A percentile compares a stretch with the other conserved stretches of the same genome.
Evolutionary conservation across 2,113 vertebrate species (phyloP).

Genomic region (Sisor rabdophorus): DNA sequence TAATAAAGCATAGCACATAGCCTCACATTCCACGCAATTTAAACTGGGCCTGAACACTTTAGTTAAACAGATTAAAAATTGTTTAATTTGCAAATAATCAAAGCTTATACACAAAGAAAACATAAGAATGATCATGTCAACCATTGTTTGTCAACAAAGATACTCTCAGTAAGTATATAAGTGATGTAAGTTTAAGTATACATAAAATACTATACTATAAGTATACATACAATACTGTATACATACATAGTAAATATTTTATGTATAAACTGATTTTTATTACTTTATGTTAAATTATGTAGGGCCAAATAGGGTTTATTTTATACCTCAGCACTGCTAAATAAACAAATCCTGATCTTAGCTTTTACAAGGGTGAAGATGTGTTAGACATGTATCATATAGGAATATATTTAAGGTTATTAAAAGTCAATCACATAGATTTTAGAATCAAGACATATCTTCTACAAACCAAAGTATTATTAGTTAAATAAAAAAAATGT

Average conservation of each 20-base stretch:
- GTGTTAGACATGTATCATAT: background rate
- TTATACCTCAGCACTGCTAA: background rate
- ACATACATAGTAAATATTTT: no score
- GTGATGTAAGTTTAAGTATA: background rate
- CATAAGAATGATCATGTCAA: constrained; percentile 35
- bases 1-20: constrained; percentile 53
- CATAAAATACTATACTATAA: background rate
- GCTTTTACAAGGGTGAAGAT: background rate
- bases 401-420: background rate
- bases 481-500: constrained; percentile 2
- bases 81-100: constrained; percentile 47
- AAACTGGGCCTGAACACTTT: constrained; percentile 32
- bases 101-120: constrained; percentile 45
- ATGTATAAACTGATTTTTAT: constrained; percentile 2
- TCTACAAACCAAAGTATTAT: background rate
- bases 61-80: constrained; percentile 37
- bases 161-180: constrained; percentile 31
- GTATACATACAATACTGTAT: no score
- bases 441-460: background rate
- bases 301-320: background rate
- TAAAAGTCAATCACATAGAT: background rate
- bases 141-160: constrained; percentile 32
- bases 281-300: constrained; percentile 11
- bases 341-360: constrained; percentile 13
- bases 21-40: constrained; percentile 50